Percentiles rank a stretch among this genome's conserved stretches.
These are phyloP conservation scores for Nibea albiflora DNA, from an alignment of 2,113 vertebrate genomes.

Conservation along the genomic window DNA sequence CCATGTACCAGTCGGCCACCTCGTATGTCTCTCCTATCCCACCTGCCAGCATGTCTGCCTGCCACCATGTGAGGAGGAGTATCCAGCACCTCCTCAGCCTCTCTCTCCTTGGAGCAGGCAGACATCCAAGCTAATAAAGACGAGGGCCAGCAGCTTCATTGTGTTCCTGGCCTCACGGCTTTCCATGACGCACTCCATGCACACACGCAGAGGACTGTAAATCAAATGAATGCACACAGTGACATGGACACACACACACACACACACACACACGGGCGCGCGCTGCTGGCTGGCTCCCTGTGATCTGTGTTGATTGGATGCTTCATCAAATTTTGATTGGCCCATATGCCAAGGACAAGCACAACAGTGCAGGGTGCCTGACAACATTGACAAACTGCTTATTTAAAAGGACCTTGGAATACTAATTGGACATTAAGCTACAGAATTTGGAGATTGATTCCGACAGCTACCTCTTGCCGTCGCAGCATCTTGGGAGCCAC, in stretches of 20 bases:
- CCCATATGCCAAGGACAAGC: conserved; percentile 70
- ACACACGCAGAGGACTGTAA: conserved; percentile 51
- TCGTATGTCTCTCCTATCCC: neutral
- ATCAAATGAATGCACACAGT: conserved; percentile 65
- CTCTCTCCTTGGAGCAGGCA: conserved; percentile 49
- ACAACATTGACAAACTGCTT: conserved; percentile 70
- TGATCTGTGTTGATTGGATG: conserved; percentile 59
- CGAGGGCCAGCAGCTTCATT: conserved; percentile 59
- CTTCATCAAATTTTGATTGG: conserved; percentile 72
- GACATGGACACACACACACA: conserved; percentile 52
- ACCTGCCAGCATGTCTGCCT: conserved; percentile 5
- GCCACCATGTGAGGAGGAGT: conserved; percentile 27
- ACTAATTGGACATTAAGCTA: conserved; percentile 66
- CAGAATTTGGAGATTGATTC: conserved; percentile 54
- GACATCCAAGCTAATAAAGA: conserved; percentile 67
- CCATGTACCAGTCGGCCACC: neutral
- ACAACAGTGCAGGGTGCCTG: conserved; percentile 24
- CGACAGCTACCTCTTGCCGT: conserved; percentile 50
- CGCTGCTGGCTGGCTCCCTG: conserved; percentile 38
- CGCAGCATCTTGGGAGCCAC: conserved; percentile 30
- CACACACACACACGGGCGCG: too few species aligned
- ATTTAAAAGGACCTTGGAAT: conserved; percentile 72
- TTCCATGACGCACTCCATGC: conserved; percentile 60
- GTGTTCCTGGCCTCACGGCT: conserved; percentile 64
- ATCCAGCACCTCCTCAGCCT: conserved; percentile 21